phyloP scores from a whole-genome alignment of 2,113 vertebrate species.

The Gila orcuttii region DNA sequence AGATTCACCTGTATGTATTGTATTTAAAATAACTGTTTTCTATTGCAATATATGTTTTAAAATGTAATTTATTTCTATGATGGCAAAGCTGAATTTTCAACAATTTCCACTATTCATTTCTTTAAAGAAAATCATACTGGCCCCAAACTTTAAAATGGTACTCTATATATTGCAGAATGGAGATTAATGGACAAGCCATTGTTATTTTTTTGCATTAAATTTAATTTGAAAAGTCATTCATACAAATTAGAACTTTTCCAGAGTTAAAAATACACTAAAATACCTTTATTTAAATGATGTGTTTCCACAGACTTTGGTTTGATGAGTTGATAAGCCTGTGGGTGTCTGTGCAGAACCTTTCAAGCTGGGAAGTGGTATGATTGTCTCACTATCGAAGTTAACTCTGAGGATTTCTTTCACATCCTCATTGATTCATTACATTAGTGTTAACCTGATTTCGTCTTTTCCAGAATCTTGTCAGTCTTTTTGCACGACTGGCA shows the following conservation, averaged over 20 bases:
- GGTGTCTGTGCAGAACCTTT: conserved; percentile 96
- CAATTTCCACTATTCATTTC: not conserved
- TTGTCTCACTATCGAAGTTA: not conserved
- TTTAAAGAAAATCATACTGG: not conserved
- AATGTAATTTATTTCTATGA: not conserved
- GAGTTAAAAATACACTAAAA: not conserved
- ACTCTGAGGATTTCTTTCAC: not conserved
- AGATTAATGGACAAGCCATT: not conserved
- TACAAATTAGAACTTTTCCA: not conserved
- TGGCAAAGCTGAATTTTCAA: not conserved
- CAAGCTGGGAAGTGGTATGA: conserved; percentile 91
- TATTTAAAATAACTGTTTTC: not conserved
- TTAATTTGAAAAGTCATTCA: not conserved
- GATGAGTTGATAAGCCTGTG: conserved; percentile 92
- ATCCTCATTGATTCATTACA: not conserved
- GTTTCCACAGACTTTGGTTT: conserved; percentile 89
- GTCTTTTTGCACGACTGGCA: conserved; percentile 93
- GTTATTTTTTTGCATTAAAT: not conserved
- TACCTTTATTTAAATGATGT: not conserved
- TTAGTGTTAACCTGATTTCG: conserved; percentile 20
- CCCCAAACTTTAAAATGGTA: not conserved
- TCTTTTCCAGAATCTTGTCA: conserved; percentile 87
- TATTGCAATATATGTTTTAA: not conserved
- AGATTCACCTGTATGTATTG: too few relatives aligned
- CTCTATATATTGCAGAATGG: not conserved